Conservation (phyloP, 2,113 vertebrate species). For the Gymnogyps californianus region DNA sequence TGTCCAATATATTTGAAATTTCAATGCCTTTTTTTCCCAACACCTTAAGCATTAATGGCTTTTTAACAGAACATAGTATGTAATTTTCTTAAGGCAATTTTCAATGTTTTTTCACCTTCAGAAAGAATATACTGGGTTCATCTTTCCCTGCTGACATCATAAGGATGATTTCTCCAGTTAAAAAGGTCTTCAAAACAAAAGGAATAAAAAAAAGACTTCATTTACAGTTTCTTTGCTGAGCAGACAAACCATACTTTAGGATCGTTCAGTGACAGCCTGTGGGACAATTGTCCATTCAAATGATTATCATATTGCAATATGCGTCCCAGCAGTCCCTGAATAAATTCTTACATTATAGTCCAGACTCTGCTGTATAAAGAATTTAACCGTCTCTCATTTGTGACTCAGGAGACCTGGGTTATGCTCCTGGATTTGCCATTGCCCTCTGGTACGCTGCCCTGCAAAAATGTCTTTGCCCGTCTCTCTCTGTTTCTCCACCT, state of each 20-base stretch:
- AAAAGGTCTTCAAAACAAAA: conserved; percentile 23
- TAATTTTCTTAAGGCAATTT: conserved; percentile 48
- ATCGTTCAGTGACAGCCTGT: neutral
- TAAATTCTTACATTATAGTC: neutral
- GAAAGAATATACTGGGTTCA: neutral
- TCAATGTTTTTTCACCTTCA: conserved; percentile 22
- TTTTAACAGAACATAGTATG: neutral
- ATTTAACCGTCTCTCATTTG: neutral
- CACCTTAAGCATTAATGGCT: neutral
- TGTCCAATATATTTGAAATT: neutral
- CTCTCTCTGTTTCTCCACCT: neutral
- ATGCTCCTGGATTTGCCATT: neutral
- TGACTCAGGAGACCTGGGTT: neutral
- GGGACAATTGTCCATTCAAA: conserved; percentile 5
- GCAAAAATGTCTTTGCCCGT: neutral
- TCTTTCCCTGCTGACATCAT: conserved; percentile 16
- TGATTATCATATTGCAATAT: neutral
- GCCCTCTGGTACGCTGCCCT: neutral
- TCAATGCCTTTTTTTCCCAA: neutral
- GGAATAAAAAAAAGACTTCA: neutral
- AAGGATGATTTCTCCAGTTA: neutral
- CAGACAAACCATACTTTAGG: neutral
- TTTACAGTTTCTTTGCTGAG: conserved; percentile 4
- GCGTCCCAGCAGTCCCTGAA: neutral
- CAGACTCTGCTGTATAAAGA: neutral